phyloP scores from a whole-genome alignment of 2,113 vertebrate species.

The Gasterosteus nipponicus region DNA sequence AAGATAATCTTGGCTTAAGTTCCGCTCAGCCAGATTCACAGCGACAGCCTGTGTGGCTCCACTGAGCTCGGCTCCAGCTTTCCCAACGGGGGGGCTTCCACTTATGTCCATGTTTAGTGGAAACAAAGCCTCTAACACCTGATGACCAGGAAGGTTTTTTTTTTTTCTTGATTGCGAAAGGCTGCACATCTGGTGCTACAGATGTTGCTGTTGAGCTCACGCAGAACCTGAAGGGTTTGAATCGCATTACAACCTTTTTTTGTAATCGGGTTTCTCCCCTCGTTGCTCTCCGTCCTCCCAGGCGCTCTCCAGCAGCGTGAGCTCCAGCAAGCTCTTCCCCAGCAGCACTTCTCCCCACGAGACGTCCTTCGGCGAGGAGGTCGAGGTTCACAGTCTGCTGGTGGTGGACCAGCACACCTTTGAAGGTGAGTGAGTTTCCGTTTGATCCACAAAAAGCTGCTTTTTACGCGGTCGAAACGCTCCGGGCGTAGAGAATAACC shows the following conservation, averaged over 20 bases:
- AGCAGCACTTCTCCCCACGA: slow-evolving; percentile 97
- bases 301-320: slow-evolving; percentile 97
- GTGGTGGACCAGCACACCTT: slow-evolving; percentile 99
- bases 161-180: slow-evolving; percentile 46
- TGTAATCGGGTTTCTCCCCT: slow-evolving; percentile 26
- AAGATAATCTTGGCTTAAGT: slow-evolving; percentile 8
- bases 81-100: slow-evolving; percentile 14
- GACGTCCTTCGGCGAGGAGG: slow-evolving; percentile 96
- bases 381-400: slow-evolving; percentile 97
- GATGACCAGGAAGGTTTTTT: slow-evolving; percentile 49
- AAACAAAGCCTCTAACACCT: slow-evolving; percentile 26
- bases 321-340: slow-evolving; percentile 98
- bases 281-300: slow-evolving; percentile 60
- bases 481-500: slow-evolving; percentile 8
- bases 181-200: slow-evolving; percentile 58
- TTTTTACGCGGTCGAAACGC: neutral
- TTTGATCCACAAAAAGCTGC: slow-evolving; percentile 34
- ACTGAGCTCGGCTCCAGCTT: slow-evolving; percentile 30
- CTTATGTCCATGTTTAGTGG: slow-evolving; percentile 40
- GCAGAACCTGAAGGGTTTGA: slow-evolving; percentile 36
- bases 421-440: slow-evolving; percentile 85
- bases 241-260: slow-evolving; percentile 15
- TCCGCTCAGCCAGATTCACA: slow-evolving; percentile 31
- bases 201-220: slow-evolving; percentile 40
- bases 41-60: slow-evolving; percentile 23